Evolutionary conservation across 2,888 invertebrate species (phyloP).

Genomic region (Autographa pulchrina): DNA sequence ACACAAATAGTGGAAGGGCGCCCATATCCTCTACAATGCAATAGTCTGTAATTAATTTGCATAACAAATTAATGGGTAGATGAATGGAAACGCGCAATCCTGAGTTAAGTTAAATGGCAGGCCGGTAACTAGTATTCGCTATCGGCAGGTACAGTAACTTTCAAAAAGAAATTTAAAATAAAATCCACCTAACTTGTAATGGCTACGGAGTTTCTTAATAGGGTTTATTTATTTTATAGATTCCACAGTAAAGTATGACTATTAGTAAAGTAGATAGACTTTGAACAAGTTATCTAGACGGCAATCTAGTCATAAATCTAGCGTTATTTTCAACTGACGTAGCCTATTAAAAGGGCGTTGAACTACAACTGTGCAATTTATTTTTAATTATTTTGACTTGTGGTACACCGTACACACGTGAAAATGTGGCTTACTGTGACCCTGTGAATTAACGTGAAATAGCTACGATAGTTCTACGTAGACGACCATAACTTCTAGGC

Average conservation of each 20-base stretch:
- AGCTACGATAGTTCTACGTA: conserved; percentile 15
- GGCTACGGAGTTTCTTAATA: too few species aligned
- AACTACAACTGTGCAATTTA: conserved; percentile 30
- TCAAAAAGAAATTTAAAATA: too few species aligned
- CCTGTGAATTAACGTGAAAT: conserved; percentile 2
- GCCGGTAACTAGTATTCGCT: neutral
- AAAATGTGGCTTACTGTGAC: conserved; percentile 18
- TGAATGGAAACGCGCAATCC: neutral
- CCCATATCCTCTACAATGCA: neutral
- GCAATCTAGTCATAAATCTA: conserved; percentile 23
- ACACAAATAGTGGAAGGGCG: conserved; percentile 2
- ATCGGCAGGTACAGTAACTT: neutral
- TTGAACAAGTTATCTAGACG: neutral
- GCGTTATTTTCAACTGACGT: conserved; percentile 19
- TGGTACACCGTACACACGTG: conserved; percentile 17
- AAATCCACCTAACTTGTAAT: too few species aligned
- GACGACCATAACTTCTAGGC: neutral
- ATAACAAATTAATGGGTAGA: neutral
- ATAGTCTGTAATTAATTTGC: conserved; percentile 6
- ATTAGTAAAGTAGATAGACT: neutral
- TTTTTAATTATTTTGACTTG: conserved; percentile 32
- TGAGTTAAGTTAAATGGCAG: neutral
- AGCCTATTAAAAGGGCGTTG: conserved; percentile 45
- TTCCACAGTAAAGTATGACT: neutral
- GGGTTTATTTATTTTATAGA: neutral